Base-by-base conservation (phyloP, 2,888 invertebrate genomes). In the Apodemia duryi region DNA sequence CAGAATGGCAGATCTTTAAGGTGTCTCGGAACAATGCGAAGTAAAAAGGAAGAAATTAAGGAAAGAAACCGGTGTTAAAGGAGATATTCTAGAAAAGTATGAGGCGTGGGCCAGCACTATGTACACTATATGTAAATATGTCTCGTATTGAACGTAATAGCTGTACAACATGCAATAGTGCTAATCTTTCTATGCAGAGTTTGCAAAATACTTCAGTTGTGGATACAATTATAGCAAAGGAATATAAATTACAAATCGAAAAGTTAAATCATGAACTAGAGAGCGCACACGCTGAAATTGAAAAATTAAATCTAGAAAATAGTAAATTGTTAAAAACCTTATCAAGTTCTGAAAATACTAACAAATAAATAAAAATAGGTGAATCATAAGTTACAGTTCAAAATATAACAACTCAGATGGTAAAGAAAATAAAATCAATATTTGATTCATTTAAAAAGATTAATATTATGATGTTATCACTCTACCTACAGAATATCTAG, bases 271-370 rank as follows among this genome's bases (percentile, higher is more conserved):
- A 38, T 38, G 38, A 61, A 35, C 35, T 61, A 38, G 13, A 38
- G 6, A 61, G 38, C 38, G 61, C 61, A 21, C 35, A 38, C 7
- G 61, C n/a, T 4, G 41, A 61, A 11, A 61, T 61, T 7, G 61
- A 60, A 21, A 61, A 61, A n/a, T 41, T 61, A 21, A 61, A 61
- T 38, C 21, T 61, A 38, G 61, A 61, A 38, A 61, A 61, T 61
- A 38, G 2, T n/a, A 6, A 11, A n/a, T 3, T 61, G 41, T n/a
- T 38, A 38, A 38, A 61, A 38, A n/a, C 38, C 6, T 7, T 38
- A 35, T 35, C 35, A 38, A 61, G 6, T 10, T 21, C 10, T 10
- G 38, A 61, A 13, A 38, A 61, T 13, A 61, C n/a, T 11, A 38
- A 38, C 13, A 29, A 38, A 13, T 38, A 38, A 38, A 38, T 38